phyloP scores from a whole-genome alignment of 2,888 invertebrate genomes.

The Ephialtes manifestator region DNA sequence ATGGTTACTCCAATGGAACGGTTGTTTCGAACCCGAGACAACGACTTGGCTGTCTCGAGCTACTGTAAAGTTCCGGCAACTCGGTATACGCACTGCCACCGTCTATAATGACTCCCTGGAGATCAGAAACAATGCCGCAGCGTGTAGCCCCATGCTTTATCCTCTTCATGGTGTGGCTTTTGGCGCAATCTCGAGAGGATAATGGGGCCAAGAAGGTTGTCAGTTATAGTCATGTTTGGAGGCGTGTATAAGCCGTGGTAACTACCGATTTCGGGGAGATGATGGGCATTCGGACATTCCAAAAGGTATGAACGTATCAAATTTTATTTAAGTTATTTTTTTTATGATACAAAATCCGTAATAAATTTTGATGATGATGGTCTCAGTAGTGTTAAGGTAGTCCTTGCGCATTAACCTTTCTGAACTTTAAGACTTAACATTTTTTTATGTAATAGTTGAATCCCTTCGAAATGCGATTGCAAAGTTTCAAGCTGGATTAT shows the following conservation, averaged over 20 bases:
- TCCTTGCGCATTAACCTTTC: too few species aligned
- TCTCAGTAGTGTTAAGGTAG: too few species aligned
- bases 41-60: background rate
- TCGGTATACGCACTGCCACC: conserved; percentile 58
- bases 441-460: too few species aligned
- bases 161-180: conserved; percentile 6
- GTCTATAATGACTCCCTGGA: conserved; percentile 74
- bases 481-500: too few species aligned
- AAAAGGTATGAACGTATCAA: too few species aligned
- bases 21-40: background rate
- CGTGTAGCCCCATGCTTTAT: conserved; percentile 7
- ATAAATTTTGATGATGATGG: too few species aligned
- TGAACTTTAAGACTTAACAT: too few species aligned
- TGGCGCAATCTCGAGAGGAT: conserved; percentile 77
- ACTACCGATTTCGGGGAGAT: conserved; percentile 75
- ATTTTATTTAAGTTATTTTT: too few species aligned
- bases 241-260: conserved; percentile 74
- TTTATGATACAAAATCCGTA: too few species aligned
- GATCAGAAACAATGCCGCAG: conserved; percentile 77
- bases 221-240: conserved; percentile 78
- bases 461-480: too few species aligned
- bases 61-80: conserved; percentile 43
- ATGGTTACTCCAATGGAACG: conserved; percentile 24
- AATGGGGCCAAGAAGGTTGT: conserved; percentile 79
- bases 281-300: too few species aligned